These are phyloP conservation scores for Antennarius maculatus DNA, from an alignment of 2,797 vertebrate species.

Conservation along the genomic window DNA sequence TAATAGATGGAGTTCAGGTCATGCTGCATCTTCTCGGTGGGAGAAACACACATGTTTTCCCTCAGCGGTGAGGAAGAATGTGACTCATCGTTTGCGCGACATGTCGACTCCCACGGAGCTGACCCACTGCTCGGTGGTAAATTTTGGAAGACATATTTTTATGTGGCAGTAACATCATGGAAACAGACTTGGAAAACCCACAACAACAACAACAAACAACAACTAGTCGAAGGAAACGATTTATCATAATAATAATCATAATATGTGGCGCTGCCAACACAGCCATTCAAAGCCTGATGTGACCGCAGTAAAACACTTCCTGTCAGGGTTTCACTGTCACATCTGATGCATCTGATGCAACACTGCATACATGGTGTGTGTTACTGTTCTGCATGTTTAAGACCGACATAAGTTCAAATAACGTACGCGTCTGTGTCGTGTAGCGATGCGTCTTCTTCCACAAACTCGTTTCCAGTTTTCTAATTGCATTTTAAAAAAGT, in stretches of 20 bases:
- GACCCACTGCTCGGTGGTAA: conserved; percentile 11
- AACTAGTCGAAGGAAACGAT: background rate
- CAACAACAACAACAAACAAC: background rate
- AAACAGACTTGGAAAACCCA: conserved; percentile 1
- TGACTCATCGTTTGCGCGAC: conserved; percentile 29
- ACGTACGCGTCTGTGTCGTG: too few relatives aligned
- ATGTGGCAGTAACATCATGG: conserved; percentile 14
- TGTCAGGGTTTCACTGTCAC: background rate
- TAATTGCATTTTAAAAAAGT: background rate
- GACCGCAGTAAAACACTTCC: background rate
- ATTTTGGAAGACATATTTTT: conserved; percentile 2
- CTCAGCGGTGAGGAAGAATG: background rate
- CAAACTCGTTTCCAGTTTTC: too few relatives aligned
- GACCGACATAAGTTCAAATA: too few relatives aligned
- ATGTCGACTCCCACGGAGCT: conserved; percentile 3
- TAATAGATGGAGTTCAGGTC: background rate
- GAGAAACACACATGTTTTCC: background rate
- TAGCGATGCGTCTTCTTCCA: too few relatives aligned
- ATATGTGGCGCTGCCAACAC: background rate
- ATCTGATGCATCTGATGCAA: background rate
- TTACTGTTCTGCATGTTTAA: too few relatives aligned
- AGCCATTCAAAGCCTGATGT: background rate
- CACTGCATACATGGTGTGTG: too few relatives aligned
- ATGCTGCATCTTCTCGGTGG: background rate
- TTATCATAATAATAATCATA: background rate